Base-by-base conservation (phyloP, 2,888 invertebrate species). In the Tineola bisselliella region DNA sequence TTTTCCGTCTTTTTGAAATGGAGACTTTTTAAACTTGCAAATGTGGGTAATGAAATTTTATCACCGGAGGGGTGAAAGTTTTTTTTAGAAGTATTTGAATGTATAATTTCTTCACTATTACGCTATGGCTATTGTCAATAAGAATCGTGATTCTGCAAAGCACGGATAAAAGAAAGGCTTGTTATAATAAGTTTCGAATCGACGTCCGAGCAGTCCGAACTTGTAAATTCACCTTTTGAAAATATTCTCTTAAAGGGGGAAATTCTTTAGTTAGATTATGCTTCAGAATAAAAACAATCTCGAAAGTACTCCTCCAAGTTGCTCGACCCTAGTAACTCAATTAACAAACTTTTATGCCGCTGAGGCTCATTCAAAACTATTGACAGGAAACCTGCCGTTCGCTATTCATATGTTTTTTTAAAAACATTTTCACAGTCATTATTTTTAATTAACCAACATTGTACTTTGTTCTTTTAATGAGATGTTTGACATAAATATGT, bases 251-350 rank as follows among this genome's bases (percentile, higher is more conserved):
- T 63, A 65, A 69, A 69, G 65, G 65, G 65, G 62, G 60, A 62
- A 67, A 71, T 74, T 68, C 65, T 68, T 69, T 71, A 76, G 73
- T 79, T 79, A 77, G 76, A 79, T 79, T 78, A 78, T 70, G 68
- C 66, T 64, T 67, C 62, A 64, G 69, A 69, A 76, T 74, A 77
- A 82, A 82, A 82, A 81, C 80, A 80, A 77, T 74, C 76, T 70
- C 65, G 18, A 44, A 38, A 61, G 48, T 43, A 44, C 44, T 75
- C 71, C 70, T 66, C 66, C 67, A 71, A 77, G 71, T 76, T 76
- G 65, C 64, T 68, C 68, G 69, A 65, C 69, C 70, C 63, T 63
- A 70, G 69, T 76, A 80, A 82, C 77, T 79, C 76, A 77, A 79
- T 83, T 82, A 81, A 72, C 76, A 70, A 76, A 76, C 70, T 76